Conservation (phyloP, 2,797 vertebrate genomes). For the Syngnathus acus region DNA sequence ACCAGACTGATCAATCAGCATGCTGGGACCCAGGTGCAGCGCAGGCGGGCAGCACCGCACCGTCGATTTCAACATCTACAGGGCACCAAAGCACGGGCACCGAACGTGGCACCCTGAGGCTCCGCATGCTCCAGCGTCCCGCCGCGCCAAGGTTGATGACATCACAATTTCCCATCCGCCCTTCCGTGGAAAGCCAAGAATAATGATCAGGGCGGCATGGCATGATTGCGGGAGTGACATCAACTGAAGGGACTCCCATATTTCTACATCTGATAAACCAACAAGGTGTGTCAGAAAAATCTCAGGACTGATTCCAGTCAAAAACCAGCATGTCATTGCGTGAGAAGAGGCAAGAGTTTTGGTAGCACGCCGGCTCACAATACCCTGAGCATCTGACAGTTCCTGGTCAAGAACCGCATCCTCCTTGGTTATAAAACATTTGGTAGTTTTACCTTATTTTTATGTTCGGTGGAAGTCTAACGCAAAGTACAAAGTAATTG, state of each 20-base stretch:
- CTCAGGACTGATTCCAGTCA: not conserved
- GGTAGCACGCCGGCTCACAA: no score
- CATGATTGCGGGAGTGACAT: not conserved
- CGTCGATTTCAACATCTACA: constrained; percentile 94
- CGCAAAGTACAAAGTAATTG: no score
- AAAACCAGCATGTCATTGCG: not conserved
- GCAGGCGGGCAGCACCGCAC: constrained; percentile 93
- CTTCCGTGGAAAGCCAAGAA: constrained; percentile 75
- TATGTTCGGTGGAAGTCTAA: no score
- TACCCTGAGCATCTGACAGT: no score
- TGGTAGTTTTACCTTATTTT: no score
- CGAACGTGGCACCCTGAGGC: constrained; percentile 89
- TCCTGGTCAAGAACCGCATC: no score
- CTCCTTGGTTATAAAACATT: no score
- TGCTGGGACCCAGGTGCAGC: constrained; percentile 95
- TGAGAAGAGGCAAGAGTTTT: no score
- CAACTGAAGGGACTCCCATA: constrained; percentile 56
- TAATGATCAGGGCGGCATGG: constrained; percentile 5
- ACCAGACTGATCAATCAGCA: constrained; percentile 99
- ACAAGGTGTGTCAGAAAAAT: not conserved
- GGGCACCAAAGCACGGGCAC: constrained; percentile 94
- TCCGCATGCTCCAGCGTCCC: constrained; percentile 79
- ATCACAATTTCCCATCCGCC: constrained; percentile 99
- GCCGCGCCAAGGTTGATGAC: constrained; percentile 97
- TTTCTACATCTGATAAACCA: constrained; percentile 8